Percentiles rank a stretch among this genome's conserved stretches.
Evolutionary conservation across 2,888 invertebrate species (phyloP).

Genomic region (Brachycybe producta): DNA sequence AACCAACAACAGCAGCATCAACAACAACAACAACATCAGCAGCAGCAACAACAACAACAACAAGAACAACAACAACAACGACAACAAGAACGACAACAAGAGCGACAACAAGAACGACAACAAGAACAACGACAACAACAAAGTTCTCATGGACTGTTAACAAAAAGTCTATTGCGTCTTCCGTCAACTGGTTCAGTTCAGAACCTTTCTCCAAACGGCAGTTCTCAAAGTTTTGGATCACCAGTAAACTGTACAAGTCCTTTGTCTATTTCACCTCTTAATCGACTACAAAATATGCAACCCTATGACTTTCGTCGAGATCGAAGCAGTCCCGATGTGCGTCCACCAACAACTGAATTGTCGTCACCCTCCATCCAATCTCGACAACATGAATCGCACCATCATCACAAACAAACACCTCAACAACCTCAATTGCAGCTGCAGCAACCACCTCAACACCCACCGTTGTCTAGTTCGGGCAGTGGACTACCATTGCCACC

Average conservation of each 20-base stretch:
- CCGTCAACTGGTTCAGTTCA: conserved; percentile 20
- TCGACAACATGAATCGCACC: conserved; percentile 30
- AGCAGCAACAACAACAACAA: conserved; percentile 29
- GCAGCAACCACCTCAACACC: conserved; percentile 17
- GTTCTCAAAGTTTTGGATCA: conserved; percentile 22
- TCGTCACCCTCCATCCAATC: conserved; percentile 30
- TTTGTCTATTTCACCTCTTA: conserved; percentile 60
- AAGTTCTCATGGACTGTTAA: conserved; percentile 25
- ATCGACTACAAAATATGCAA: conserved; percentile 85
- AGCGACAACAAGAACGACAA: conserved; percentile 33
- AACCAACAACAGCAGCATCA: conserved; percentile 25
- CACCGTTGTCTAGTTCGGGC: conserved; percentile 15
- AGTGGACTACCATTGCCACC: conserved; percentile 31
- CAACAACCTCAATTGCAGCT: conserved; percentile 1
- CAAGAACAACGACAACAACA: conserved; percentile 35
- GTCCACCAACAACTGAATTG: conserved; percentile 29
- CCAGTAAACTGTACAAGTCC: conserved; percentile 36
- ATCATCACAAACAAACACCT: conserved; percentile 20
- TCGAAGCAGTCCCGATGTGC: conserved; percentile 23
- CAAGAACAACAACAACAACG: conserved; percentile 29
- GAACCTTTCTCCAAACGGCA: conserved; percentile 22
- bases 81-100: conserved; percentile 34
- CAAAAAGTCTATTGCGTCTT: conserved; percentile 23
- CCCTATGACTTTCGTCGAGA: conserved; percentile 79
- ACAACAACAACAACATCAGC: conserved; percentile 32